Evolutionary conservation across 2,113 vertebrate genomes (phyloP), one percentile per base, ranked within the genome.

Genomic region (Sinocyclocheilus anshuiensis): DNA sequence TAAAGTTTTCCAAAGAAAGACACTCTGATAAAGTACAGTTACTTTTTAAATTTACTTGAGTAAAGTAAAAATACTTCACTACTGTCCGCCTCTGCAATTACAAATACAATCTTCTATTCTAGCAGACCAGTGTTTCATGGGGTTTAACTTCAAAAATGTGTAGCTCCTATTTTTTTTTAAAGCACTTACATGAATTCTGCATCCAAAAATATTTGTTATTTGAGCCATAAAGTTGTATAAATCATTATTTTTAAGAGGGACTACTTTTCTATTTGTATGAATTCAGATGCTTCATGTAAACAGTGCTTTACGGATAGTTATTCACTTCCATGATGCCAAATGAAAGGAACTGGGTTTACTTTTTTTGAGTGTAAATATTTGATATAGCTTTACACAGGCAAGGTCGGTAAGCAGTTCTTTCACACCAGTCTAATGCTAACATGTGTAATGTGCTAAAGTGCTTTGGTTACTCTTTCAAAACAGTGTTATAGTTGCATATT

Each of bases 401-500:
- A 65, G 24, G n/a, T 53, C 24, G 1, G 63, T 22, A 67, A 82
- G 45, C 42, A 22, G 11, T 33, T 50, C n/a, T 29, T 20, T 82
- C 63, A 69, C 80, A 33, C 16, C n/a, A 12, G 63, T 50, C 63
- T 69, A 42, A 81, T 81, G 61, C 45, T 53, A 69, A 65, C 61
- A 82, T 12, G 10, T 82, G 80, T 82, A 69, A 69, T 48, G 15
- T 82, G 29, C 77, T 82, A 50, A 82, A 69, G 80, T 82, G 42
- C 61, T 67, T 50, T 82, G 80, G 63, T 79, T 57, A 59, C 45
- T 29, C 29, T 57, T 81, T 67, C 59, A 50, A 89, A 77, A 77
- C 45, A 50, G 74, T 76, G 42, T 81, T 81, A 65, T 82, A 33
- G 63, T 53, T 48, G 7, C 80, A 82, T 82, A 82, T 69, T 45